These are phyloP conservation scores for Gymnarchus niloticus DNA, from an alignment of 2,113 vertebrate genomes.

Conservation along the genomic window DNA sequence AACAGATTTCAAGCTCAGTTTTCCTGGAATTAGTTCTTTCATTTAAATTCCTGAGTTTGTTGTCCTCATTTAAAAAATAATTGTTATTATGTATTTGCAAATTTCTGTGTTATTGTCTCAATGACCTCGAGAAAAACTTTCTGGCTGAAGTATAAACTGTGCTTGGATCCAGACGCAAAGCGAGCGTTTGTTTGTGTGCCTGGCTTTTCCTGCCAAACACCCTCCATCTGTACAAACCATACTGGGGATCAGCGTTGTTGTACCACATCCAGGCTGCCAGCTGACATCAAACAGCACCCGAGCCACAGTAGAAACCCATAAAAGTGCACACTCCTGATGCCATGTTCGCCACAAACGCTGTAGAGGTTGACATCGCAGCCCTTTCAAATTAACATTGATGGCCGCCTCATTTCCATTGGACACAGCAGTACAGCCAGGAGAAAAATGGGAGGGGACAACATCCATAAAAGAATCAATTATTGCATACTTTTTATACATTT, in stretches of 20 bases:
- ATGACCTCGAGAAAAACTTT: background rate
- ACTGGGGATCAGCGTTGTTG: background rate
- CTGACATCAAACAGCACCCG: background rate
- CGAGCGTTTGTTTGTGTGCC: background rate
- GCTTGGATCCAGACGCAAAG: background rate
- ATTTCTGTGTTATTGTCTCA: background rate
- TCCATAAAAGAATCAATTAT: background rate
- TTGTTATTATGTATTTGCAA: background rate
- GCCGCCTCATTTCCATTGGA: background rate
- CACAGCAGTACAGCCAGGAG: background rate
- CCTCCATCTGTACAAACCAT: constrained; percentile 7
- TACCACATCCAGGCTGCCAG: background rate
- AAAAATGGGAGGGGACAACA: background rate
- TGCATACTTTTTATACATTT: background rate
- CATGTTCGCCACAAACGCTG: background rate
- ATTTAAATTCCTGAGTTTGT: background rate
- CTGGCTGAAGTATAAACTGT: background rate
- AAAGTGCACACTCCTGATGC: background rate
- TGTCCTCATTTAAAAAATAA: background rate
- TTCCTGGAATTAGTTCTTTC: background rate
- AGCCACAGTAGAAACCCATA: background rate
- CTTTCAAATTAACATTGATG: background rate
- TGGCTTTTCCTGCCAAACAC: background rate
- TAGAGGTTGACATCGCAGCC: background rate
- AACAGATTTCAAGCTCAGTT: background rate